A percentile compares a stretch with the other conserved stretches of the same genome.
phyloP scores from a whole-genome alignment of 2,113 vertebrate genomes.

The Coregonus clupeaformis region DNA sequence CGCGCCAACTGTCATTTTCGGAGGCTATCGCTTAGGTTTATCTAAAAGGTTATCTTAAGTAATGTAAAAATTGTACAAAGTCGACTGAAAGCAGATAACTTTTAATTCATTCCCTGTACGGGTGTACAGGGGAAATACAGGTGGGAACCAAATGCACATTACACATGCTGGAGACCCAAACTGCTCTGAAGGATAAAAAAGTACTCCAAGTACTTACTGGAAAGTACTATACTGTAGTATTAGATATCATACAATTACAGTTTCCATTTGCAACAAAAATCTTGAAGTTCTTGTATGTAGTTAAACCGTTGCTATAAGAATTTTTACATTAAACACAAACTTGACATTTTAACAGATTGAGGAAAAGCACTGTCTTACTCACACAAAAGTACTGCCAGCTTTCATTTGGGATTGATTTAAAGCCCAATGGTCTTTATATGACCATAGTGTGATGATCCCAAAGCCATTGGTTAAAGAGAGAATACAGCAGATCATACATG shows the following conservation, averaged over 20 bases:
- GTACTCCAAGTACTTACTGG: not conserved
- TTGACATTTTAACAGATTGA: not conserved
- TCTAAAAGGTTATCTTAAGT: not conserved
- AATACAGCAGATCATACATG: slow-evolving; percentile 19
- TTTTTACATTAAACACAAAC: not conserved
- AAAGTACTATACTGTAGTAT: not conserved
- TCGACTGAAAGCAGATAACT: not conserved
- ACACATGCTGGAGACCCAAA: not conserved
- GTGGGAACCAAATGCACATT: not conserved
- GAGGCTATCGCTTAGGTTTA: no score
- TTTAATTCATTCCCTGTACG: not conserved
- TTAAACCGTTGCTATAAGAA: not conserved
- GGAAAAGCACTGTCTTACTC: slow-evolving; percentile 43
- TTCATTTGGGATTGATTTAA: slow-evolving; percentile 18
- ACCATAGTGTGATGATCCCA: slow-evolving; percentile 47
- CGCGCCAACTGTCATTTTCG: no score
- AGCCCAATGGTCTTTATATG: slow-evolving; percentile 17
- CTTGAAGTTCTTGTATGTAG: not conserved
- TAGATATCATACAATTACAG: not conserved
- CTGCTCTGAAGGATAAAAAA: not conserved
- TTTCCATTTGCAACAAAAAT: not conserved
- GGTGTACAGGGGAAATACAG: not conserved
- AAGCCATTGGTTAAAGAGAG: slow-evolving; percentile 34
- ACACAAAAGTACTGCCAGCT: slow-evolving; percentile 24
- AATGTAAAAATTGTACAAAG: not conserved